phyloP scores from a whole-genome alignment of 2,113 vertebrate genomes.

The Mustela lutreola region DNA sequence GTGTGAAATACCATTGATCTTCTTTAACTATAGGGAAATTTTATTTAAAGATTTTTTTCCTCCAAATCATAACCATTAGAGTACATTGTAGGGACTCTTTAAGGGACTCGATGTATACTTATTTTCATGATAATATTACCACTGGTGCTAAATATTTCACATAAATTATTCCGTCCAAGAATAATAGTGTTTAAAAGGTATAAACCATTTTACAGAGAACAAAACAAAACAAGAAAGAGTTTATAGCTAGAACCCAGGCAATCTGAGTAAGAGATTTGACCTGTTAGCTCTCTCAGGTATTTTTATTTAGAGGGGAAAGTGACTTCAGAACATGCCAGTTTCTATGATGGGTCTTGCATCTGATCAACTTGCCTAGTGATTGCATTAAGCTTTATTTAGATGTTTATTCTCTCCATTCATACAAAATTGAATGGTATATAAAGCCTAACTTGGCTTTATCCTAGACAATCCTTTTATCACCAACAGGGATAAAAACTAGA shows the following conservation, averaged over 20 bases:
- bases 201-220: not conserved
- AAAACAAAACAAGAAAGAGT: not conserved
- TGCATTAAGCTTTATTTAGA: not conserved
- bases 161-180: not conserved
- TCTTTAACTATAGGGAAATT: not conserved
- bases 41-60: not conserved
- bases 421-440: not conserved
- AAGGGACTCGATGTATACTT: not conserved
- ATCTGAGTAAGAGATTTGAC: not conserved
- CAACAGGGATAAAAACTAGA: not conserved
- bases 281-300: not conserved
- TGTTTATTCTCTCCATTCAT: not conserved
- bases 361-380: not conserved
- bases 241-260: not conserved
- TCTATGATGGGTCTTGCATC: not conserved
- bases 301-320: not conserved
- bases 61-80: not conserved
- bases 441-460: not conserved
- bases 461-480: not conserved
- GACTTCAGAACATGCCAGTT: not conserved
- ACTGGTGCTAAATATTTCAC: not conserved
- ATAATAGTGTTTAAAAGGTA: rapidly evolving
- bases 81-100: not conserved
- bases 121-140: not conserved
- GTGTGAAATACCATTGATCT: not conserved